Percentiles rank a stretch among this genome's conserved stretches.
These are phyloP conservation scores for Caerostris extrusa DNA, from an alignment of 1,140 invertebrate species.

Conservation along the genomic window DNA sequence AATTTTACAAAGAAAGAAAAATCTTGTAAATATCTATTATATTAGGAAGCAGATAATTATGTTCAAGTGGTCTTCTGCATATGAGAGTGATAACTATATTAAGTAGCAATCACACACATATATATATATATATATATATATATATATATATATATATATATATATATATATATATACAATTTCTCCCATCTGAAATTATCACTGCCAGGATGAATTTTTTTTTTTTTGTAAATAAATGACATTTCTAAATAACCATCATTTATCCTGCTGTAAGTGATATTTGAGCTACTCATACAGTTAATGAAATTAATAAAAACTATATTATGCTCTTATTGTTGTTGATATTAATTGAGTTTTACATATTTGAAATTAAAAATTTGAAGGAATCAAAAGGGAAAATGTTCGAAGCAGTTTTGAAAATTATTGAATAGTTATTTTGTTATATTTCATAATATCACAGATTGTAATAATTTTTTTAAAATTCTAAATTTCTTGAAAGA, in stretches of 20 bases:
- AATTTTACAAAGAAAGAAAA: slow-evolving; percentile 70
- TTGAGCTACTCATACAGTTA: slow-evolving; percentile 74
- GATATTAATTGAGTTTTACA: neutral
- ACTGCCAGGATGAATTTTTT: slow-evolving; percentile 73
- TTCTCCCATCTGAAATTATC: slow-evolving; percentile 64
- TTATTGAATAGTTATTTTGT: too few relatives aligned
- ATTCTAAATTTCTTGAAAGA: too few relatives aligned
- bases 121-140: neutral
- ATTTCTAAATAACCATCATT: slow-evolving; percentile 15
- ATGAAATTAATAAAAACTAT: slow-evolving; percentile 76
- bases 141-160: neutral
- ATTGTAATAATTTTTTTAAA: too few relatives aligned
- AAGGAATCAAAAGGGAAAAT: too few relatives aligned
- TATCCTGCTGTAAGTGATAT: slow-evolving; percentile 74
- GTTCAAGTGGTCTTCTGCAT: slow-evolving; percentile 63
- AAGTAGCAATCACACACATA: slow-evolving; percentile 36
- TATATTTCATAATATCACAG: too few relatives aligned
- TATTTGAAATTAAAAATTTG: neutral
- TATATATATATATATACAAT: neutral
- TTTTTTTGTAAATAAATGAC: slow-evolving; percentile 44
- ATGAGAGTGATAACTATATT: slow-evolving; percentile 58
- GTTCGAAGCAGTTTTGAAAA: too few relatives aligned
- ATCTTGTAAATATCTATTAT: slow-evolving; percentile 68
- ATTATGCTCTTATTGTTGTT: slow-evolving; percentile 75
- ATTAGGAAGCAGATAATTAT: slow-evolving; percentile 76